Conservation (phyloP, 2,797 vertebrate genomes). For the Sphenodon punctatus region DNA sequence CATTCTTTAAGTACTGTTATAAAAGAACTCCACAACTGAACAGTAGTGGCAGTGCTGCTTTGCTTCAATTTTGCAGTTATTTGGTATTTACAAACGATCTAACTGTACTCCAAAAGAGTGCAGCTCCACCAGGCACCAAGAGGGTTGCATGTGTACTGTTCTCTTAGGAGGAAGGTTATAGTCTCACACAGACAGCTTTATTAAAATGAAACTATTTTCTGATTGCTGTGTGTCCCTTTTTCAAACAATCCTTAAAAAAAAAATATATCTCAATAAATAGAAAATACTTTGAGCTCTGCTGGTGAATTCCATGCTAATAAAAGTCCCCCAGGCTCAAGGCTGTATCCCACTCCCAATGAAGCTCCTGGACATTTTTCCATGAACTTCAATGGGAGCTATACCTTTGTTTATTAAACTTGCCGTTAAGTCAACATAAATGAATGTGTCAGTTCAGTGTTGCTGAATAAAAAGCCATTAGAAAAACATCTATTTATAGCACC, state of each 20-base stretch:
- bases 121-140: no score
- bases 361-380: not conserved
- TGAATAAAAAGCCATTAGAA: not conserved
- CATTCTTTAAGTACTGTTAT: no score
- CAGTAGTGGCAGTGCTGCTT: no score
- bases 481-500: conserved; percentile 13
- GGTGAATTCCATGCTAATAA: not conserved
- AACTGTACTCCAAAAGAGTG: no score
- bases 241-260: not conserved
- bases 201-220: not conserved
- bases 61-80: no score
- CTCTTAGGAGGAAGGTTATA: not conserved
- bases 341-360: not conserved
- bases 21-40: not conserved
- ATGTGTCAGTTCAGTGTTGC: not conserved
- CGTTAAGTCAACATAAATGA: not conserved
- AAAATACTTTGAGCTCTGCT: not conserved
- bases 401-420: not conserved
- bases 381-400: fast-evolving
- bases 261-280: not conserved
- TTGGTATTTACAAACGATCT: no score
- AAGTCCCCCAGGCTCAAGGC: not conserved
- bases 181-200: not conserved
- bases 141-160: not conserved
- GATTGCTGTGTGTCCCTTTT: not conserved